Percentiles rank a stretch among this genome's conserved stretches.
Evolutionary conservation across 2,797 vertebrate species (phyloP).

Genomic region (Coracias cyanogaster): DNA sequence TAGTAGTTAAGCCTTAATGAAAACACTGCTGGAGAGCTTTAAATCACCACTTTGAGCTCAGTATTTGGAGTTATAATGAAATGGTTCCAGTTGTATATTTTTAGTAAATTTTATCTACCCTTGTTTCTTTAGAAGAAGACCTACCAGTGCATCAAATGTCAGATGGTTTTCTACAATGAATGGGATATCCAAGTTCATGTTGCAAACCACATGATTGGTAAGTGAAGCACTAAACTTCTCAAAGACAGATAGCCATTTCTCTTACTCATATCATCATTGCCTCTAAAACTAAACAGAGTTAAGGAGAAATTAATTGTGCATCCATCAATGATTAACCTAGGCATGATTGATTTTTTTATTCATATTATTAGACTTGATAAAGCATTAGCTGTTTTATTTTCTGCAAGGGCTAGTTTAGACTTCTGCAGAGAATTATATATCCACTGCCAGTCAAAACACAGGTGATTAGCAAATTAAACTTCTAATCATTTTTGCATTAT

Average conservation of each 20-base stretch:
- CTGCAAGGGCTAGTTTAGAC: slow-evolving; percentile 84
- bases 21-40: slow-evolving; percentile 31
- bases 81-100: neutral
- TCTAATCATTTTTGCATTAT: slow-evolving; percentile 85
- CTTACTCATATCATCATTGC: slow-evolving; percentile 68
- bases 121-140: slow-evolving; percentile 95
- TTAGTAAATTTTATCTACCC: slow-evolving; percentile 73
- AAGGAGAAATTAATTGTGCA: slow-evolving; percentile 82
- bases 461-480: slow-evolving; percentile 86
- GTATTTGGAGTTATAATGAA: slow-evolving; percentile 16
- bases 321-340: slow-evolving; percentile 78
- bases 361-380: slow-evolving; percentile 79
- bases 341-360: slow-evolving; percentile 77
- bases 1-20: slow-evolving; percentile 17
- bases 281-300: slow-evolving; percentile 80
- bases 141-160: slow-evolving; percentile 99
- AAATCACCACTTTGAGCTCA: slow-evolving; percentile 8
- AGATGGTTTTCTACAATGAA: slow-evolving; percentile 99
- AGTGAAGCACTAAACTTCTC: slow-evolving; percentile 80
- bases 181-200: slow-evolving; percentile 99
- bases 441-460: slow-evolving; percentile 83
- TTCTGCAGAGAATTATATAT: slow-evolving; percentile 83
- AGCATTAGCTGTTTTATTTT: slow-evolving; percentile 81
- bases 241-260: slow-evolving; percentile 61
- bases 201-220: slow-evolving; percentile 99